A percentile compares a stretch with the other conserved stretches of the same genome.
Conservation (phyloP, 2,888 invertebrate species). For the Pterostichus madidus region DNA sequence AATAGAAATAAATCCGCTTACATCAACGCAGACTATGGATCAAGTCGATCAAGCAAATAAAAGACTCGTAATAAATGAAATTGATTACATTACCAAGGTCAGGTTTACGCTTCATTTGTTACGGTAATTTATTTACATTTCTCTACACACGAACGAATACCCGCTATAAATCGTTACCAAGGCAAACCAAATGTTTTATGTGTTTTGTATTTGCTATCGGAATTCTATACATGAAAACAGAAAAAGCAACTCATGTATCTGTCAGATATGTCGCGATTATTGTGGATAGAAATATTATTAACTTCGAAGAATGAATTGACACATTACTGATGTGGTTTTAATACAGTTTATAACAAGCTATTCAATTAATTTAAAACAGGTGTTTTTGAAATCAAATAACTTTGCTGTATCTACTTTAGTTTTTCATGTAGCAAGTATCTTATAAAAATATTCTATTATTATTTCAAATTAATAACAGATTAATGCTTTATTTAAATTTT, state of each 20-base stretch:
- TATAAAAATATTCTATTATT: no score
- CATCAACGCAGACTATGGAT: slow-evolving; percentile 14
- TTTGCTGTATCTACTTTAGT: no score
- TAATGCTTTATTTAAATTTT: no score
- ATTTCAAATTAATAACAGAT: no score
- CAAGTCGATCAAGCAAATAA: slow-evolving; percentile 37
- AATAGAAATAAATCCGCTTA: slow-evolving; percentile 29
- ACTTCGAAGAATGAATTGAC: slow-evolving; percentile 43
- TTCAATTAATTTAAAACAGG: slow-evolving; percentile 19
- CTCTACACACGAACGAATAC: slow-evolving; percentile 40
- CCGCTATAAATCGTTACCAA: slow-evolving; percentile 53
- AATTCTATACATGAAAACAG: slow-evolving; percentile 53
- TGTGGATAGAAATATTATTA: slow-evolving; percentile 26
- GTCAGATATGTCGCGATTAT: slow-evolving; percentile 47
- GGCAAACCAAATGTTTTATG: slow-evolving; percentile 39
- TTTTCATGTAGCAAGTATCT: no score
- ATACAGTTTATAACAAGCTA: slow-evolving; percentile 11
- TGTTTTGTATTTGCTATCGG: slow-evolving; percentile 32
- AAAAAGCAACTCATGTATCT: slow-evolving; percentile 23
- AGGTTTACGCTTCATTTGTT: slow-evolving; percentile 61
- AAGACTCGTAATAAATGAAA: slow-evolving; percentile 44
- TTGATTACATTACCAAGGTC: slow-evolving; percentile 58
- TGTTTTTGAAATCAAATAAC: background rate
- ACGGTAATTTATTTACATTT: slow-evolving; percentile 57
- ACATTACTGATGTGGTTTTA: slow-evolving; percentile 21